These are phyloP conservation scores for Dasyprocta punctata DNA, from an alignment of 2,113 vertebrate genomes.

Conservation along the genomic window DNA sequence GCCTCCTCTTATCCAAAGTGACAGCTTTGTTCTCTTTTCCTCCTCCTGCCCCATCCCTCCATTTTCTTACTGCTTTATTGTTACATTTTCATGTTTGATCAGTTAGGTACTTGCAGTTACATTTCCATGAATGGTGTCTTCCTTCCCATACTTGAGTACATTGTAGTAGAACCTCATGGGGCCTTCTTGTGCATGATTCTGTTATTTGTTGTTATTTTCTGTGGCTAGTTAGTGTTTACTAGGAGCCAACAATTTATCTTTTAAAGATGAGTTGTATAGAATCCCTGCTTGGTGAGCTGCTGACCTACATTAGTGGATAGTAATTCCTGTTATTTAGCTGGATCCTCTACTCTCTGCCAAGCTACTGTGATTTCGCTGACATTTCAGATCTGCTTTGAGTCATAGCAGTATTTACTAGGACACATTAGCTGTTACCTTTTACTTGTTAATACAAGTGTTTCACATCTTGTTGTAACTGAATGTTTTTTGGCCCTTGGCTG, in stretches of 20 bases:
- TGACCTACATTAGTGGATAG: not conserved
- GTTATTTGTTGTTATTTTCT: not conserved
- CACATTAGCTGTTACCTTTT: slow-evolving; percentile 45
- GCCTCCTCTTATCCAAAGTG: not conserved
- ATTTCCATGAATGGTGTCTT: not conserved
- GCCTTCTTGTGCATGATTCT: not conserved
- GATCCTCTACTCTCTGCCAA: not conserved
- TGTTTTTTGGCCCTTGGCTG: slow-evolving; percentile 81
- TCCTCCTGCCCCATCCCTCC: not conserved
- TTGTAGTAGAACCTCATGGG: not conserved
- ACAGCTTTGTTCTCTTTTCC: not conserved
- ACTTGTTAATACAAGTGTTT: slow-evolving; percentile 62
- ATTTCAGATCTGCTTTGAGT: slow-evolving; percentile 26
- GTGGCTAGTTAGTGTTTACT: not conserved
- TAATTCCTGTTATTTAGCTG: slow-evolving; percentile 4
- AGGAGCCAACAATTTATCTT: not conserved
- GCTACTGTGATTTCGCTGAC: not conserved
- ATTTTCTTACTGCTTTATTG: not conserved
- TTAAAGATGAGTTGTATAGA: not conserved
- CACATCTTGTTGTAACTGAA: not conserved
- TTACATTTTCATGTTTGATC: not conserved
- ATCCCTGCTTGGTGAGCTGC: not conserved
- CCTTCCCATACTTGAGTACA: not conserved
- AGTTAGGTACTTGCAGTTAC: not conserved
- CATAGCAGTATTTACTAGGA: slow-evolving; percentile 20